Evolutionary conservation across 1,140 invertebrate species (phyloP), one percentile per base, ranked within the genome.

Genomic region (Drosophila nannoptera): DNA sequence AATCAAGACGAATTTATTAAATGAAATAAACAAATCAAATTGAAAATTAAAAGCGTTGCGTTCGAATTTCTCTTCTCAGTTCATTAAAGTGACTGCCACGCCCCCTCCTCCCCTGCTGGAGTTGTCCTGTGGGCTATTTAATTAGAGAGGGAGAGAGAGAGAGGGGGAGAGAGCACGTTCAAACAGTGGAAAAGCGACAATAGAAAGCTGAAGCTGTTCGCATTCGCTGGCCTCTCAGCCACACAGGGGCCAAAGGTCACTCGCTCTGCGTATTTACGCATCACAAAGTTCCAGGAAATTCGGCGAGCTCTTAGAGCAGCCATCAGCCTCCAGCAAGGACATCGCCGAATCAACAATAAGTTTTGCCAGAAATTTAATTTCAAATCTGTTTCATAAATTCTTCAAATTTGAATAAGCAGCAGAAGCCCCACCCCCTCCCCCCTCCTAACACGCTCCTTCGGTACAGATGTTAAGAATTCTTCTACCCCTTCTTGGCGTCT

Each of bases 71-170:
- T 36, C 33, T 46, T 35, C 29, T 8, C 16, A 56, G 31, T 9
- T 5, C 8, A 55, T 42, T 42, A 42, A 55, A 14, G 53, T 29
- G 29, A 7, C 42, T 4, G 14, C 22, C 54, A 7, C 40, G 6
- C 40, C 31, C 12, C 7, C 9, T 29, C 4, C 40, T 2, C 40
- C 31, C 12, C 7, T 8, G 29, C 4, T 32, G 32, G 11, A n/a
- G 36, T 22, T 22, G 22, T 42, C 53, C 54, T 58, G 49, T 45
- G 29, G 63, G 35, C 14, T 60, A 58, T 67, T 54, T 66, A 67
- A 67, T 66, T 71, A 66, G 48, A 36, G 36, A 69, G 45, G 38
- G 53, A 58, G 49, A 46, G 60, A 69, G 62, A 40, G 29, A 16
- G 32, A 46, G 12, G 38, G 16, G n/a, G 46, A 4, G 43, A 56